These are phyloP conservation scores for Acanthosepion esculentum DNA, from an alignment of 2,888 invertebrate species.

Conservation along the genomic window DNA sequence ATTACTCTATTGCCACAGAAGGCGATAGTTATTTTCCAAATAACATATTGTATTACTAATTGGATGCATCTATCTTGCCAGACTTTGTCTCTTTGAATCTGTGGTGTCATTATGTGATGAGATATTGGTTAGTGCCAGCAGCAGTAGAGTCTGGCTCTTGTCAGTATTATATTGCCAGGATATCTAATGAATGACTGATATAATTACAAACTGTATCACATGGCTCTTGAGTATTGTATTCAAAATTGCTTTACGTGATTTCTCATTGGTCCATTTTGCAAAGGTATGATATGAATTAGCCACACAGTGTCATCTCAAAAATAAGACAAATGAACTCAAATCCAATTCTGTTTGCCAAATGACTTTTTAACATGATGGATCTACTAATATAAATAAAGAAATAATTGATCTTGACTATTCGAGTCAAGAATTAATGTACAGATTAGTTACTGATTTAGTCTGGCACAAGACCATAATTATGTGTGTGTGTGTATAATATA, in stretches of 20 bases:
- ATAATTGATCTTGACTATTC: too few species aligned
- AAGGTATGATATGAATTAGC: neutral
- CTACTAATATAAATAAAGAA: too few species aligned
- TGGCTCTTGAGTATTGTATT: neutral
- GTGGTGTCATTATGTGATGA: neutral
- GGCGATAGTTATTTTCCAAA: neutral
- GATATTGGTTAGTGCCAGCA: neutral
- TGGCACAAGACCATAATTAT: too few species aligned
- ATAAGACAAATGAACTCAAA: too few species aligned
- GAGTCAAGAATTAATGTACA: too few species aligned
- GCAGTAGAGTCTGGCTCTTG: neutral
- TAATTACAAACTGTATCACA: slow-evolving; percentile 1
- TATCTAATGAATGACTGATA: neutral
- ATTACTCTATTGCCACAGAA: neutral
- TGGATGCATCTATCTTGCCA: neutral
- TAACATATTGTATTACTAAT: neutral
- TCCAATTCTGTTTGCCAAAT: too few species aligned
- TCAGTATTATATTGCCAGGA: neutral
- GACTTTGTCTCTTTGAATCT: neutral
- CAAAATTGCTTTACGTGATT: neutral
- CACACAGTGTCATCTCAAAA: too few species aligned
- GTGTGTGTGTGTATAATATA: too few species aligned
- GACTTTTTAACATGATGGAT: too few species aligned
- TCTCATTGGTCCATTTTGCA: neutral
- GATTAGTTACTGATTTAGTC: too few species aligned